These are phyloP conservation scores for Tokudaia tokunoshimensis DNA, from an alignment of 2,797 vertebrate species.

Conservation along the genomic window DNA sequence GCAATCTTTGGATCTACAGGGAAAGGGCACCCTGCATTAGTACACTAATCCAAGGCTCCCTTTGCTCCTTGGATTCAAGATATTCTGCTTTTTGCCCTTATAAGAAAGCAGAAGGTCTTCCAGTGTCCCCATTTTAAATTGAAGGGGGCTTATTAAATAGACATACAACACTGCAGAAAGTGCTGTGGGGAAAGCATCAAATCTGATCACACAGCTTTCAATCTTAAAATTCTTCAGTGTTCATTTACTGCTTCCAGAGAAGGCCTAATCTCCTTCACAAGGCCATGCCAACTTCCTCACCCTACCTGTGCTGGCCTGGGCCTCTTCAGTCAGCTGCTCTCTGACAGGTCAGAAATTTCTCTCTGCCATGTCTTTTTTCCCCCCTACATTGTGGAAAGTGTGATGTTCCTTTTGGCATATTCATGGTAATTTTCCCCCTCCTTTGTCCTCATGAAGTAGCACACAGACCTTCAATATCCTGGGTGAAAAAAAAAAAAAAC, in stretches of 20 bases:
- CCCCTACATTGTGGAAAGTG: neutral
- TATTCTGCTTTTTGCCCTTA: neutral
- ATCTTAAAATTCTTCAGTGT: neutral
- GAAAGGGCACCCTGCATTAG: neutral
- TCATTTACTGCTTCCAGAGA: neutral
- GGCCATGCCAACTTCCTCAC: accelerated
- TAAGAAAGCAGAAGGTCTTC: neutral
- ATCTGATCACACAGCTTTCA: neutral
- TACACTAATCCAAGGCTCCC: neutral
- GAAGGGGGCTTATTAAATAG: neutral
- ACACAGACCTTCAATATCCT: neutral
- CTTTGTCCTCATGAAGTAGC: neutral
- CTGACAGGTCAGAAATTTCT: neutral
- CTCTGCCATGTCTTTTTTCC: accelerated
- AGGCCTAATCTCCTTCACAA: neutral
- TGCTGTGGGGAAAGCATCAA: neutral
- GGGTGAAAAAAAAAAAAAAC: conserved; percentile 19
- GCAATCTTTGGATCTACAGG: neutral
- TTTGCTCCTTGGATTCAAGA: neutral
- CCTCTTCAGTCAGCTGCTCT: neutral
- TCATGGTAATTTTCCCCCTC: neutral
- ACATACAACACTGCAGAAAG: neutral
- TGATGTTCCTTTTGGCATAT: neutral
- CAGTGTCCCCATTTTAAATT: neutral
- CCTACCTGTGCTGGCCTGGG: accelerated